Conservation (phyloP, 2,797 vertebrate species). For the Chlorospingus flavigularis region DNA sequence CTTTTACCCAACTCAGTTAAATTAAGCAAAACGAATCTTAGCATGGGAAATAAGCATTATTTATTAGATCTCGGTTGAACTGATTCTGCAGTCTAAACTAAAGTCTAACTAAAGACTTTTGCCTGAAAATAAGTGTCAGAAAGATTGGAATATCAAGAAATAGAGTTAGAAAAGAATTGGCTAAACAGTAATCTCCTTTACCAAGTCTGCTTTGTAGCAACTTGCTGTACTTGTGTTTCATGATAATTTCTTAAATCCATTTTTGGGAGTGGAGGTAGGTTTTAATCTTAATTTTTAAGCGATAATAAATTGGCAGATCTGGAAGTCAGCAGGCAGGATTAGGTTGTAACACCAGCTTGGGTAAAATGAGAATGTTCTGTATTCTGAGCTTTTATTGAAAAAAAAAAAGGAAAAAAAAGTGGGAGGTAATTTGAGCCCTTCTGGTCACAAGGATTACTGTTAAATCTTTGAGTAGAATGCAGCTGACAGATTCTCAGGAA, state of each 20-base stretch:
- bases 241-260: background rate
- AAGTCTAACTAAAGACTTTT: background rate
- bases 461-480: background rate
- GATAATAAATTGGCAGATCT: background rate
- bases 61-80: background rate
- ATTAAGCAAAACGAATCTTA: background rate
- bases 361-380: background rate
- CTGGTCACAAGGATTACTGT: background rate
- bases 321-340: background rate
- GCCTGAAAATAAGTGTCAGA: background rate
- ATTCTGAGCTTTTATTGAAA: background rate
- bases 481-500: background rate
- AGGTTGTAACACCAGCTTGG: background rate
- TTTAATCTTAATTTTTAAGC: background rate
- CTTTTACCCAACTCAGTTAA: background rate
- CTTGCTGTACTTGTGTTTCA: background rate
- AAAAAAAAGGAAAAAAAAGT: fast-evolving
- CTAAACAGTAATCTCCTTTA: background rate
- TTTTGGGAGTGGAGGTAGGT: background rate
- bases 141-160: background rate
- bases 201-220: background rate
- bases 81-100: background rate
- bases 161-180: background rate
- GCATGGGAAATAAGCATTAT: background rate
- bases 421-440: background rate